These are phyloP conservation scores for Neoaliturus tenellus DNA, from an alignment of 2,888 invertebrate species.

Conservation along the genomic window DNA sequence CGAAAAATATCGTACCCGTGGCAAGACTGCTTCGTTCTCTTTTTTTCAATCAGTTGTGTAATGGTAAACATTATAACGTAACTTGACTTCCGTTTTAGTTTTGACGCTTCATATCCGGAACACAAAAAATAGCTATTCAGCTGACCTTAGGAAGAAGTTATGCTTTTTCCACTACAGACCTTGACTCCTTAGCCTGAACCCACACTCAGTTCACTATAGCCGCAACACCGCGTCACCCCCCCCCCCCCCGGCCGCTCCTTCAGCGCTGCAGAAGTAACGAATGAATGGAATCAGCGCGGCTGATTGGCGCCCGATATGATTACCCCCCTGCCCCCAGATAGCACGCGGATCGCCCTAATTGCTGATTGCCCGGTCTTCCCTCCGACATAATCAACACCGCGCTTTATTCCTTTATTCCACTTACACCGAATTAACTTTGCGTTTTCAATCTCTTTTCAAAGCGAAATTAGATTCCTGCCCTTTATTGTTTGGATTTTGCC, in stretches of 20 bases:
- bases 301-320: conserved; percentile 24
- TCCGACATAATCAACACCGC: conserved; percentile 29
- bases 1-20: too few relatives aligned
- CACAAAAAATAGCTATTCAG: too few relatives aligned
- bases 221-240: too few relatives aligned
- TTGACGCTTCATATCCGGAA: too few relatives aligned
- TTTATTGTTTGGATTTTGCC: conserved; percentile 16
- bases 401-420: conserved; percentile 31
- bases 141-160: too few relatives aligned
- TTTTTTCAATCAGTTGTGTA: too few relatives aligned
- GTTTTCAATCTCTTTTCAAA: conserved; percentile 18
- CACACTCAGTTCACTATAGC: too few relatives aligned
- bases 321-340: not conserved
- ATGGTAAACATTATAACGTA: too few relatives aligned
- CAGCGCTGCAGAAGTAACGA: conserved; percentile 30
- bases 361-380: conserved; percentile 39
- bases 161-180: too few relatives aligned
- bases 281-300: not conserved
- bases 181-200: too few relatives aligned
- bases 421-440: conserved; percentile 31
- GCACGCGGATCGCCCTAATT: not conserved
- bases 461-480: not conserved
- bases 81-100: too few relatives aligned
- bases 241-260: not conserved
- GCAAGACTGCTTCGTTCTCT: too few relatives aligned